These are phyloP conservation scores for Trinectes maculatus DNA, from an alignment of 2,113 vertebrate genomes.

Conservation along the genomic window DNA sequence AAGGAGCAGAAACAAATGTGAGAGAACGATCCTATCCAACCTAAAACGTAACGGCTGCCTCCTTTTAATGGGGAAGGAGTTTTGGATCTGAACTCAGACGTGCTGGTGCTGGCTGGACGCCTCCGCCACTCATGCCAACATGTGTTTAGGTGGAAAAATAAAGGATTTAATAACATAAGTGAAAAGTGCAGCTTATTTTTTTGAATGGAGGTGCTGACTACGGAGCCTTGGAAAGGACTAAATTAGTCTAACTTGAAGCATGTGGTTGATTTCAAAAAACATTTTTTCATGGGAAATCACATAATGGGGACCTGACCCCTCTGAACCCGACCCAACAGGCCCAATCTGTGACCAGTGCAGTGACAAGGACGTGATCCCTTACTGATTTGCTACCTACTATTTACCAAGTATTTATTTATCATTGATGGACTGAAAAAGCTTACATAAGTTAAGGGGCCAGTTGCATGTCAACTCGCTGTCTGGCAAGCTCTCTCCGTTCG, in stretches of 20 bases:
- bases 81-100: slow-evolving; percentile 30
- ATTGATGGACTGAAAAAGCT: not conserved
- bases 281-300: too few relatives aligned
- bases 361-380: not conserved
- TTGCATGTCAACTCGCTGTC: not conserved
- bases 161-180: slow-evolving; percentile 35
- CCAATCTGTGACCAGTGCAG: too few relatives aligned
- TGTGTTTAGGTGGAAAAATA: slow-evolving; percentile 32
- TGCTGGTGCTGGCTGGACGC: slow-evolving; percentile 13
- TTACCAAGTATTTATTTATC: too few relatives aligned
- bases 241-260: too few relatives aligned
- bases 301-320: too few relatives aligned
- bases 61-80: slow-evolving; percentile 22
- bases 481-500: not conserved
- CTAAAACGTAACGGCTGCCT: slow-evolving; percentile 39
- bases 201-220: slow-evolving; percentile 12
- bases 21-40: slow-evolving; percentile 36
- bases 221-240: slow-evolving; percentile 8
- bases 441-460: not conserved
- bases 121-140: not conserved
- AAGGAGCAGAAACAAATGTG: slow-evolving; percentile 17
- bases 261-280: too few relatives aligned
- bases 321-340: too few relatives aligned
- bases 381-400: not conserved
- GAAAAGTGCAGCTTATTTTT: slow-evolving; percentile 6